Evolutionary conservation across 1,140 invertebrate genomes (phyloP), one percentile per base, ranked within the genome.

Genomic region (Caenorhabditis brenneri): DNA sequence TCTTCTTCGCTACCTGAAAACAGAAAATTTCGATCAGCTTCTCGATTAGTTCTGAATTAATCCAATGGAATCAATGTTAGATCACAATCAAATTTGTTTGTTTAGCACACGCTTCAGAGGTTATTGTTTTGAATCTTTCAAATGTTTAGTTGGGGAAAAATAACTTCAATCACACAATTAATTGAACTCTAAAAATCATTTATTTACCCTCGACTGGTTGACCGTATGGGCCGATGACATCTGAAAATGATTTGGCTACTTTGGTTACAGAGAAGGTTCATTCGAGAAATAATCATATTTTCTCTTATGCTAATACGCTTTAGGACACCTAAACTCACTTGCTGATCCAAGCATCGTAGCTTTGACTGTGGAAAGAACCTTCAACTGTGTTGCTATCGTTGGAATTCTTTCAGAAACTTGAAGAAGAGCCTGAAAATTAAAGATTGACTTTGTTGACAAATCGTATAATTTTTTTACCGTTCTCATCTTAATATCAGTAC

Each of bases 401-500:
- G 97, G 97, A 90, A 99, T 99, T 88, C 97, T 93, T 91, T 99
- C 97, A 92, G 97, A 99, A 33, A 99, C 97, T 95, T 99, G 97
- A 55, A 99, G 93, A 86, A 99, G 93, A 92, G 96, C 98, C 95
- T 97, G 80, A 84, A 88, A 79, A 65, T 55, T 55, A 39, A 81
- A 19, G 10, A 46, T 39, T 87, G 3, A 82, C 2, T 4, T 15
- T 39, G 22, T n/a, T 24, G 29, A 51, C 7, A 33, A 80, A 46
- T 3, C 79, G 16, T 81, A 51, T 48, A 2, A 10, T 3, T 10
- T 53, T 9, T 19, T 24, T 91, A 96, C 96, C 84, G 96, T 98
- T 91, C 97, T 93, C 92, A 99, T 99, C 91, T 97, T 94, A 92
- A 97, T 98, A 92, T 99, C 97, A 0, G 97, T 99, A 91, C 97